Evolutionary conservation across 1,140 invertebrate genomes (phyloP).

Genomic region (Ooceraea biroi): DNA sequence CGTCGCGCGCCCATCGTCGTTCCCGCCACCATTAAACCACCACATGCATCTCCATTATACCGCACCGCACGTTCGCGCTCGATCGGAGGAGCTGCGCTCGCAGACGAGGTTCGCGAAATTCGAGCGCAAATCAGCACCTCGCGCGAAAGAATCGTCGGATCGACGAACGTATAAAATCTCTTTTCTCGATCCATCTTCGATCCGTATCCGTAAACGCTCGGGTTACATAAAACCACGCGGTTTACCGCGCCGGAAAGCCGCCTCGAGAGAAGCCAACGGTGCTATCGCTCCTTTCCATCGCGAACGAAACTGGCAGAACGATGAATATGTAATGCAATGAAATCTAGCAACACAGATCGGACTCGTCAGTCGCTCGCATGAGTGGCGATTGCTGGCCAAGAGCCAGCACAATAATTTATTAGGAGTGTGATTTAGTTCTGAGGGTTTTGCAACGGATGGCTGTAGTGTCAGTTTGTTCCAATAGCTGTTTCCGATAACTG

Average conservation of each 20-base stretch:
- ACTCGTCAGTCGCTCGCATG: no score
- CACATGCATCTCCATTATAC: constrained; percentile 59
- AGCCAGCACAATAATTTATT: no score
- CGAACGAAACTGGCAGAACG: background rate
- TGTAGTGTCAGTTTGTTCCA: no score
- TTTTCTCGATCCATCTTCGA: background rate
- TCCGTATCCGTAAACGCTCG: background rate
- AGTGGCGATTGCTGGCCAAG: no score
- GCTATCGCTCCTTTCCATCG: constrained; percentile 8
- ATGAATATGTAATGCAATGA: background rate
- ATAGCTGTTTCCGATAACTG: no score
- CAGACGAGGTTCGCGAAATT: background rate
- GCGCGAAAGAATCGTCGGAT: background rate
- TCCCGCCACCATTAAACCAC: constrained; percentile 75
- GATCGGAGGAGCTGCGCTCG: constrained; percentile 36
- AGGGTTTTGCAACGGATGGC: no score
- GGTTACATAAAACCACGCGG: background rate
- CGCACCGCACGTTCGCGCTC: constrained; percentile 5
- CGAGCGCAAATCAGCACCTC: constrained; percentile 24
- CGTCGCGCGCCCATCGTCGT: constrained; percentile 71
- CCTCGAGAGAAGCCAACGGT: background rate
- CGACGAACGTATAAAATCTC: background rate
- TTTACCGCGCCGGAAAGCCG: background rate
- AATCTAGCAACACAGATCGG: background rate
- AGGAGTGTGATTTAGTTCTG: no score